Evolutionary conservation across 2,797 vertebrate species (phyloP), one percentile per base, ranked within the genome.

Genomic region (Hemitrygon akajei): DNA sequence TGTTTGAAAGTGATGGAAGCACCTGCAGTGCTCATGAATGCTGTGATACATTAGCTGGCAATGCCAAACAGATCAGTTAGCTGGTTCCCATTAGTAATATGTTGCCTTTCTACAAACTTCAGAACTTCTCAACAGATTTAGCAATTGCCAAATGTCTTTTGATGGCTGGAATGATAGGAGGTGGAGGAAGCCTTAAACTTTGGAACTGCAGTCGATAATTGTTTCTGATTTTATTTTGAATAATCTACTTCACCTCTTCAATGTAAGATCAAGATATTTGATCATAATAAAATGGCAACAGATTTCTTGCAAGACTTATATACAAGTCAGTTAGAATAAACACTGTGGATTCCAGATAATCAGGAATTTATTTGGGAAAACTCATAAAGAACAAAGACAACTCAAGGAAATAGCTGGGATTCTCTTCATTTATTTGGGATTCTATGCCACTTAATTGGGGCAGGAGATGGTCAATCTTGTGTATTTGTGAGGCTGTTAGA

Each of bases 81-180:
- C 86, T 89, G 86, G 60, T 89, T 37, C 66, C 30, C 34, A 89
- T 89, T 69, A 37, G n/a, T 2, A 69, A 34, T 18, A 37, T 69
- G n/a, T 69, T 69, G 16, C 11, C 30, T 37, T 37, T 37, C 63
- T 37, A 18, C 63, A 69, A 89, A 69, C 86, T 69, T 89, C 86
- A 89, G 37, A 86, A 30, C 27, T 2, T 22, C n/a, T 34, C 37
- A 66, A 69, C 22, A 63, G 3, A 11, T 37, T 69, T 34, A 87
- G 63, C 86, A 89, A 69, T 37, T 89, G 86, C 63, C 9, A 34
- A 69, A 89, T 89, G 86, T 89, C n/a, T 66, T 89, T 89, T 69
- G 63, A 4, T 37, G 77, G 18, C 20, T 60, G 63, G 60, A 66
- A 69, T 22, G n/a, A 10, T 22, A 34, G 20, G n/a, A 30, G 34